These are phyloP conservation scores for Xestobium rufovillosum DNA, from an alignment of 2,888 invertebrate species.

Conservation along the genomic window DNA sequence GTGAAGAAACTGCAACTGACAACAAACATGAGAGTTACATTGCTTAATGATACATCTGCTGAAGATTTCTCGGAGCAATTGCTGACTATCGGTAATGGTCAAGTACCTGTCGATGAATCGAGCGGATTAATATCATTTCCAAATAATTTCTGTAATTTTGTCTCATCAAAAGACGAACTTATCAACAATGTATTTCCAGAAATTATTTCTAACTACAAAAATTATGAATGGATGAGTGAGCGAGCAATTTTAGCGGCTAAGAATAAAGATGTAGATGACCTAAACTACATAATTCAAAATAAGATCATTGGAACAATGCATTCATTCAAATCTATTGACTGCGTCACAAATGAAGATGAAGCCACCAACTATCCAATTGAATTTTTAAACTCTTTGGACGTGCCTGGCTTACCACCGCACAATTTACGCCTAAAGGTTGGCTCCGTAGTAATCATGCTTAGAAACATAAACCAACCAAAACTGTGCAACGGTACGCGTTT, in stretches of 20 bases:
- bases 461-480: constrained; percentile 31
- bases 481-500: constrained; percentile 27
- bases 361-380: no score
- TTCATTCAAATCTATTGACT: constrained; percentile 12
- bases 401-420: constrained; percentile 18
- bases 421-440: constrained; percentile 30
- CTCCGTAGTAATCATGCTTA: constrained; percentile 30
- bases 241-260: constrained; percentile 23
- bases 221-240: constrained; percentile 27
- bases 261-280: constrained; percentile 34
- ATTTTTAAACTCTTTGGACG: no score
- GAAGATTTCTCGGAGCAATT: constrained; percentile 33
- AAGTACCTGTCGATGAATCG: constrained; percentile 28
- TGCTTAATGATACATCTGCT: constrained; percentile 3
- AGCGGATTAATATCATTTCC: constrained; percentile 34
- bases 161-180: constrained; percentile 24
- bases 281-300: constrained; percentile 24
- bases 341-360: constrained; percentile 4
- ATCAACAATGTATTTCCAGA: constrained; percentile 29
- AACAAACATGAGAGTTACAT: no score
- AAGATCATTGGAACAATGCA: constrained; percentile 5
- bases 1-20: no score
- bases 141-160: constrained; percentile 31
- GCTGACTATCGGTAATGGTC: constrained; percentile 34
- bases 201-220: constrained; percentile 25